phyloP scores from a whole-genome alignment of 2,888 invertebrate genomes.

The Thymelicus lineola region DNA sequence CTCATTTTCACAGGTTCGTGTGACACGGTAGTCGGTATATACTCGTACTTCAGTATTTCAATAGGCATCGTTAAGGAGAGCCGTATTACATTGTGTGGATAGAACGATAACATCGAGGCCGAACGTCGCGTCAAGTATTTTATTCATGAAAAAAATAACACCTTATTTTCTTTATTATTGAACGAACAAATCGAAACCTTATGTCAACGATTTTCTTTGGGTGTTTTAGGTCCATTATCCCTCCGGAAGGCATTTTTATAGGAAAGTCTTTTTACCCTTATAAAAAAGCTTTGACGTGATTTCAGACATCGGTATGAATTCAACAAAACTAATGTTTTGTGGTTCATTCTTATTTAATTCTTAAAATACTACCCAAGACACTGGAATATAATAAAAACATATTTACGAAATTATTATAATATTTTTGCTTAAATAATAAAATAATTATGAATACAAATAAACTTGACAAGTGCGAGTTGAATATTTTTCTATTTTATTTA shows the following conservation, averaged over 20 bases:
- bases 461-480: too few species aligned
- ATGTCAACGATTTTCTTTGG: slow-evolving; percentile 38
- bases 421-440: too few species aligned
- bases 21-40: not conserved
- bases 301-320: slow-evolving; percentile 27
- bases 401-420: too few species aligned
- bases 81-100: slow-evolving; percentile 18
- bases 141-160: slow-evolving; percentile 42
- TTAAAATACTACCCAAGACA: too few species aligned
- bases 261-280: slow-evolving; percentile 29
- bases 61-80: slow-evolving; percentile 15
- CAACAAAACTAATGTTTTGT: slow-evolving; percentile 13
- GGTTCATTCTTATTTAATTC: not conserved
- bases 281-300: slow-evolving; percentile 34
- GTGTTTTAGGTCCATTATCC: slow-evolving; percentile 34
- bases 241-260: slow-evolving; percentile 27
- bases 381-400: too few species aligned
- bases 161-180: slow-evolving; percentile 38
- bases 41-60: slow-evolving; percentile 12
- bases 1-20: not conserved
- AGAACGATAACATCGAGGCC: slow-evolving; percentile 23
- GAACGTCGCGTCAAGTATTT: slow-evolving; percentile 48
- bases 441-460: too few species aligned
- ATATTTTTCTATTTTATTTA: too few species aligned
- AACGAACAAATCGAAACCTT: slow-evolving; percentile 37